These are phyloP conservation scores for Takifugu rubripes DNA, from an alignment of 2,797 vertebrate genomes.

Conservation along the genomic window DNA sequence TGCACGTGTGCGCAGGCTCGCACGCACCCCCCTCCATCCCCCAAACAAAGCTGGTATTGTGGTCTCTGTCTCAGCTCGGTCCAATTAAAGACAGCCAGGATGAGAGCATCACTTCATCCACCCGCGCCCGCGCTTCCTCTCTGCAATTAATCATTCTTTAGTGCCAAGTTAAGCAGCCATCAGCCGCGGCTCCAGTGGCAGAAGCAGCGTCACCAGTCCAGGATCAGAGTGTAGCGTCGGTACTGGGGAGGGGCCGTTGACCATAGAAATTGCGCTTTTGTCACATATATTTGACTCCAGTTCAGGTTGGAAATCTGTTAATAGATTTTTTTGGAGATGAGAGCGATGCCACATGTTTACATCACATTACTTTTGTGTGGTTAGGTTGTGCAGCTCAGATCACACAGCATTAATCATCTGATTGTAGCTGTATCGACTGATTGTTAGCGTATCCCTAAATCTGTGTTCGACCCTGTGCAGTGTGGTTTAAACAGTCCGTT, in stretches of 20 bases:
- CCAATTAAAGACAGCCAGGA: constrained; percentile 69
- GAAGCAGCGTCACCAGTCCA: constrained; percentile 14
- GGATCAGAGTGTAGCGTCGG: constrained; percentile 35
- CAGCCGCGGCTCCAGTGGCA: constrained; percentile 30
- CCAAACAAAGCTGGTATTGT: constrained; percentile 68
- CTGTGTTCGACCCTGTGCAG: neutral
- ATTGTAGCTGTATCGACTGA: neutral
- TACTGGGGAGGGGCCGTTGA: neutral
- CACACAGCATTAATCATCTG: neutral
- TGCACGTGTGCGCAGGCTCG: constrained; percentile 54
- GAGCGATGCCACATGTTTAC: neutral
- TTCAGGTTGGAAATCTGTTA: no score
- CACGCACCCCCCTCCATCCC: constrained; percentile 33
- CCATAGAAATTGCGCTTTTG: neutral
- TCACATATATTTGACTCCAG: neutral
- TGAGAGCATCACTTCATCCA: constrained; percentile 62
- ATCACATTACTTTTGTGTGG: neutral
- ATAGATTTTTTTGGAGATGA: neutral
- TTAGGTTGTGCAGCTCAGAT: neutral
- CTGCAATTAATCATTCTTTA: constrained; percentile 63
- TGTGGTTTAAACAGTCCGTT: constrained; percentile 19
- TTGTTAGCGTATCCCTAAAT: constrained; percentile 4
- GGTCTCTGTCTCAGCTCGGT: constrained; percentile 50
- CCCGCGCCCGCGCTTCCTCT: constrained; percentile 36
- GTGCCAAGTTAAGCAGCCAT: constrained; percentile 44